phyloP scores from a whole-genome alignment of 2,797 vertebrate genomes.

The Anolis apletophallus region DNA sequence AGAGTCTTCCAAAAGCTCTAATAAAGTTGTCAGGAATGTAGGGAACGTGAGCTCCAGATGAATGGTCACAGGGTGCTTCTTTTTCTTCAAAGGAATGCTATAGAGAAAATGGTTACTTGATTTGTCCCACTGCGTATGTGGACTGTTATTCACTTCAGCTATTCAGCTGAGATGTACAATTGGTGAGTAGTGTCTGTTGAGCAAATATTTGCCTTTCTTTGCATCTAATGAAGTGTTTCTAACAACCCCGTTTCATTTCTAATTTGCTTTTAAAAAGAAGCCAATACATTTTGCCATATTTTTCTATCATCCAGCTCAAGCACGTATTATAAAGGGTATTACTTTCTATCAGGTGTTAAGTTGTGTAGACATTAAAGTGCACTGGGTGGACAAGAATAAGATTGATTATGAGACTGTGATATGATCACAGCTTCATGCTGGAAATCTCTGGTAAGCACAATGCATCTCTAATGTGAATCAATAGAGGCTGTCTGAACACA shows the following conservation, averaged over 20 bases:
- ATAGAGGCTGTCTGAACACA: conserved; percentile 54
- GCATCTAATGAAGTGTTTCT: background rate
- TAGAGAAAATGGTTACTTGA: background rate
- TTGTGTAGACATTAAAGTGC: conserved; percentile 30
- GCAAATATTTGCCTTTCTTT: conserved; percentile 35
- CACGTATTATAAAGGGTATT: conserved; percentile 19
- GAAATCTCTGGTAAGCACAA: conserved; percentile 65
- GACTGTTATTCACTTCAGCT: background rate
- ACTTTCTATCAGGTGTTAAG: conserved; percentile 49
- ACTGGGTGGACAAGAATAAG: conserved; percentile 63
- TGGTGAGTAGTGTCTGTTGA: background rate
- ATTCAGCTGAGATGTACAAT: background rate
- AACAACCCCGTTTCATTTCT: conserved; percentile 5
- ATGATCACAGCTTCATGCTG: conserved; percentile 61
- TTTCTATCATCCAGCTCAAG: conserved; percentile 45
- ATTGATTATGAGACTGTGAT: conserved; percentile 71
- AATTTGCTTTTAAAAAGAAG: conserved; percentile 43
- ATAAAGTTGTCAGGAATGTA: background rate
- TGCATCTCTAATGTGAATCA: conserved; percentile 70
- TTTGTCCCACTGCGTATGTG: background rate
- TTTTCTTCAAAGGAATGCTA: background rate
- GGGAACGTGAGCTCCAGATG: background rate
- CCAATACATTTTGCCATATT: conserved; percentile 44
- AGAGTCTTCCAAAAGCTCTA: background rate
- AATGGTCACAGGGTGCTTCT: background rate